Evolutionary conservation across 2,113 vertebrate genomes (phyloP), one percentile per base, ranked within the genome.

Genomic region (Platysteira castanea): DNA sequence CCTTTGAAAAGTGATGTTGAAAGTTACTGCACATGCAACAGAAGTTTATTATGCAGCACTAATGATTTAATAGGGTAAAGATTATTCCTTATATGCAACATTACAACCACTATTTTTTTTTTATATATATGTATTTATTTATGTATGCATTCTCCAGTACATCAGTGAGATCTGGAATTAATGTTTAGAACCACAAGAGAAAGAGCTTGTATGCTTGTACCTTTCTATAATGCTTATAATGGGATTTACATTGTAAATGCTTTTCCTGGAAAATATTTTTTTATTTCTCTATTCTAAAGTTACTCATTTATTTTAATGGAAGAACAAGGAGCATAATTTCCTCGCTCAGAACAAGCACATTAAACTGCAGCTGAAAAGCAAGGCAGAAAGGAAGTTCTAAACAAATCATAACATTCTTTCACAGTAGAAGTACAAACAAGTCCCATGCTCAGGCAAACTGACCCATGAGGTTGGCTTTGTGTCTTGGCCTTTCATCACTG

Each of bases 291-390:
- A 39, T 41, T 65, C 87, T 22, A 91, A 81, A 93, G 75, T 53
- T 53, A 88, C 19, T 84, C 28, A n/a, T 77, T 87, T 61, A 56
- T 82, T 82, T 63, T 75, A 52, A 63, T 84, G 39, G 30, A 75
- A 87, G 24, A 39, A 31, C 4, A 20, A 84, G 30, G 17, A 89
- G 15, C 9, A 42, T 59, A 39, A 75, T 64, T 80, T 71, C 24
- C 41, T 90, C 2, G 0, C n/a, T 57, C 53, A 77, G 86, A 90
- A 50, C 13, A 61, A 76, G 63, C 15, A 79, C 23, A 81, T 67
- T 87, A 61, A 91, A 61, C 28, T 82, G 52, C 37, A 82, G 39
- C 39, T 63, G 60, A 96, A 91, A 81, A 49, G 37, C 27, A 67
- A 60, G 27, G 21, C 9, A 56, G n/a, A 59, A 88, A 57, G 33